phyloP scores from a whole-genome alignment of 2,113 vertebrate genomes.

The Panthera uncia region DNA sequence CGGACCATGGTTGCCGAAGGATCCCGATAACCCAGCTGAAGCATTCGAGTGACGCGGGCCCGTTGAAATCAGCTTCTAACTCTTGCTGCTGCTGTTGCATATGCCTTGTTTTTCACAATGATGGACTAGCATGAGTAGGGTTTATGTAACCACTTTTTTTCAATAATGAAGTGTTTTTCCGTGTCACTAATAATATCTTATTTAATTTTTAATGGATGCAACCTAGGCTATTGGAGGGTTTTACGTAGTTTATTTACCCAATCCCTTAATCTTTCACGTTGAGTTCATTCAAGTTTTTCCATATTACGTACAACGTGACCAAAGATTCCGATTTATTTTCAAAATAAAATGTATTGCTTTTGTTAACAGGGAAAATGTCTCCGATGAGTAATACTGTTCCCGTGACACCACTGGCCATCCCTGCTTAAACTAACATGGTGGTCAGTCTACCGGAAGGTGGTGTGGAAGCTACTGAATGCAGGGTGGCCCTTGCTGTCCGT shows the following conservation, averaged over 20 bases:
- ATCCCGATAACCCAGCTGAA: background rate
- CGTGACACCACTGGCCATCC: background rate
- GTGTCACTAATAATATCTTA: background rate
- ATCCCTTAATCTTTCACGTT: background rate
- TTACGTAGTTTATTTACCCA: background rate
- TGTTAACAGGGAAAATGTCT: background rate
- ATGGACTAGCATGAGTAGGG: background rate
- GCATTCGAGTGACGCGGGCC: background rate
- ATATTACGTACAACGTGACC: background rate
- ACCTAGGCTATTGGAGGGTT: background rate
- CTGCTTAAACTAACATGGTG: background rate
- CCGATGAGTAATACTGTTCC: background rate
- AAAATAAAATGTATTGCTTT: background rate
- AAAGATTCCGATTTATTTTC: background rate
- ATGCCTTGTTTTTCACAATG: background rate
- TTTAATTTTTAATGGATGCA: background rate
- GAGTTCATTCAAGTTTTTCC: background rate
- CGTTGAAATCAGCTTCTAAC: background rate
- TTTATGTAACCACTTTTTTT: background rate
- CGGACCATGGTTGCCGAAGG: background rate
- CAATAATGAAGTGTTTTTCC: background rate
- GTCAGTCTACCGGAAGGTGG: rapidly evolving
- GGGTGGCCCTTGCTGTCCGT: background rate
- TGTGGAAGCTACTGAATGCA: rapidly evolving
- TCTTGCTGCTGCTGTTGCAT: background rate